These are phyloP conservation scores for Axinella damicornis DNA, from an alignment of 37 sponge, comb jelly and placozoan species.

Conservation along the genomic window DNA sequence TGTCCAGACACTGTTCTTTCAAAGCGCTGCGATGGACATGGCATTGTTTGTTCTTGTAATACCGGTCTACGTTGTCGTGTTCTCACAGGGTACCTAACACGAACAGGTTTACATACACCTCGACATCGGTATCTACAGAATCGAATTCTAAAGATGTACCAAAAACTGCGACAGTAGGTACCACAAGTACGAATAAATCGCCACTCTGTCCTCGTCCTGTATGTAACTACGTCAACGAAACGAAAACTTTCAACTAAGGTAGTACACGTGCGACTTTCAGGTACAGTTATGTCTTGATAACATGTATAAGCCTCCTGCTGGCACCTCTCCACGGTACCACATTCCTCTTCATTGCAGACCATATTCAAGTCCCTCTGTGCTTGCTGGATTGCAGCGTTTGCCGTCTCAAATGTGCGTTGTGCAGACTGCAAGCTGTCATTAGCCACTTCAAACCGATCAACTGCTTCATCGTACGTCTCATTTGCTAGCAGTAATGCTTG, in stretches of 20 bases:
- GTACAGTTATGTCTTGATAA: neutral
- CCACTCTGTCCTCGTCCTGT: neutral
- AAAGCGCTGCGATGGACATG: neutral
- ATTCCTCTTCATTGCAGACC: conserved; percentile 10
- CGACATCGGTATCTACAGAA: neutral
- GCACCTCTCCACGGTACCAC: neutral
- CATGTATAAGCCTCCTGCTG: neutral
- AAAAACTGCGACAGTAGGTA: neutral
- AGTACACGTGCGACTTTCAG: neutral
- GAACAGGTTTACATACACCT: neutral
- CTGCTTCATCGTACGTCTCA: neutral
- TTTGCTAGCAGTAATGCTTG: conserved; percentile 4
- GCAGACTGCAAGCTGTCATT: conserved; percentile 12
- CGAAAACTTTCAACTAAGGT: neutral
- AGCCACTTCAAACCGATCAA: neutral
- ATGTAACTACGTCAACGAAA: neutral
- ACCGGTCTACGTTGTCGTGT: neutral
- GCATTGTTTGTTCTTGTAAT: neutral
- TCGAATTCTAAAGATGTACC: neutral
- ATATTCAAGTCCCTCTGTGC: neutral
- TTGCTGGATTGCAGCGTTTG: neutral
- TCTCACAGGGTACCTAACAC: neutral
- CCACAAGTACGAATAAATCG: neutral
- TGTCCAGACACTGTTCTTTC: neutral
- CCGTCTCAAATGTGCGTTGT: neutral